Evolutionary conservation across 1,140 invertebrate genomes (phyloP).

Genomic region (Atopsyche davidsoni): DNA sequence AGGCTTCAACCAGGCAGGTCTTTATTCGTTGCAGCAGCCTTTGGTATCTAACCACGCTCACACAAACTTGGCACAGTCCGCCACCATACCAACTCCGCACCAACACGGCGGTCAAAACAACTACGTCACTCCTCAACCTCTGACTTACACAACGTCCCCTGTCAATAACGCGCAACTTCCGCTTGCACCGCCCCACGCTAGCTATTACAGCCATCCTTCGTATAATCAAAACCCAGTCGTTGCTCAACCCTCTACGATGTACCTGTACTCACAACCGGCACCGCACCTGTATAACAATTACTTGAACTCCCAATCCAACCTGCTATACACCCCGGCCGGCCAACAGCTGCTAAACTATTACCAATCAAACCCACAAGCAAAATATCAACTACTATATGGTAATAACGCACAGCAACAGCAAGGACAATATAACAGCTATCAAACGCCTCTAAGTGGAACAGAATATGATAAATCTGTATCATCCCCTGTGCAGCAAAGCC

Average conservation of each 20-base stretch:
- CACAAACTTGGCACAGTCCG: constrained; percentile 1
- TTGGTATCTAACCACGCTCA: constrained; percentile 8
- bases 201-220: constrained; percentile 15
- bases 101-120: constrained; percentile 4
- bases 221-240: constrained; percentile 28
- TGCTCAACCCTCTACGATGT: constrained; percentile 38
- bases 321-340: constrained; percentile 30
- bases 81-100: neutral
- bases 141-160: constrained; percentile 2
- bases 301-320: constrained; percentile 27
- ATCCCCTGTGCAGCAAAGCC: constrained; percentile 30
- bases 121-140: constrained; percentile 13
- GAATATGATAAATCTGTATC: constrained; percentile 39
- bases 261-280: constrained; percentile 37
- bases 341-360: constrained; percentile 44
- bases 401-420: constrained; percentile 18
- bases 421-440: constrained; percentile 8
- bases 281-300: constrained; percentile 38
- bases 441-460: constrained; percentile 14
- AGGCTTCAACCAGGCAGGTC: neutral
- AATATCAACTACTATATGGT: constrained; percentile 37
- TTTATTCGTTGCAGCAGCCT: constrained; percentile 11
- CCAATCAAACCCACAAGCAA: constrained; percentile 38
- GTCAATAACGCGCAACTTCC: neutral
- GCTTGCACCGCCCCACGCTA: neutral